Base-by-base conservation (phyloP, 92 coral and sea anemone species). In the Epizoanthus scotinus region DNA sequence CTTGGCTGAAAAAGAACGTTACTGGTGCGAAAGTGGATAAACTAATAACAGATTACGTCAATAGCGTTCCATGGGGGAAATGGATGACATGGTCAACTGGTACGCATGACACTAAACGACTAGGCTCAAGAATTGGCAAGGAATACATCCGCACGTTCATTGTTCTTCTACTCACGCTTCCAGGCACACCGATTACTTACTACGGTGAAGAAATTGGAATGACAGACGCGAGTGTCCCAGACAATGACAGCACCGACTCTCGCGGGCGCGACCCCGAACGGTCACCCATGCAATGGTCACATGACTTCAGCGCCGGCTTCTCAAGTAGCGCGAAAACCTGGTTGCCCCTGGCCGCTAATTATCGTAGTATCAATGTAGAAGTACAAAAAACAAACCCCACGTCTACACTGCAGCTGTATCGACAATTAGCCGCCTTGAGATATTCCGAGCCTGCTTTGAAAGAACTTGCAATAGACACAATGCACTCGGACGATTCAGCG, bases 161-260 rank as follows among this genome's bases (percentile, higher is more conserved):
- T 83, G 94, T 90, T 7, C 88, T 94, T 56, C 63, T 88, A 29
- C 85, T 94, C 2, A 87, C 91, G 20, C 86, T 94, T 2, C 98
- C 98, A 14, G 98, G 98, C 42, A 94, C 98, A 42, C 92, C 98
- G 0, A 52, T 94, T 34, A 89, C 89, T 66, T 94, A 92, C 67
- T 94, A 94, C 84, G 98, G 98, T 59, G 98, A 94, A 63, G 98
- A 94, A 54, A 74, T 94, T 55, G 97, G 98, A 62, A 92, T 92
- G 94, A 79, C 82, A 67, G 90, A 91, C 86, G 96, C 86, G 6
- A 58, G 57, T 22, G 59, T 89, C 34, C 86, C 87, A 10, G 49
- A 56, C 19, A 49, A n/a, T 27, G 50, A 61, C 2, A 67, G 42
- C 28, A 73, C 63, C 22, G 34, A 55, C 27, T 73, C 72, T 64